Base-by-base conservation (phyloP, 2,113 vertebrate species). In the Diglossa brunneiventris region DNA sequence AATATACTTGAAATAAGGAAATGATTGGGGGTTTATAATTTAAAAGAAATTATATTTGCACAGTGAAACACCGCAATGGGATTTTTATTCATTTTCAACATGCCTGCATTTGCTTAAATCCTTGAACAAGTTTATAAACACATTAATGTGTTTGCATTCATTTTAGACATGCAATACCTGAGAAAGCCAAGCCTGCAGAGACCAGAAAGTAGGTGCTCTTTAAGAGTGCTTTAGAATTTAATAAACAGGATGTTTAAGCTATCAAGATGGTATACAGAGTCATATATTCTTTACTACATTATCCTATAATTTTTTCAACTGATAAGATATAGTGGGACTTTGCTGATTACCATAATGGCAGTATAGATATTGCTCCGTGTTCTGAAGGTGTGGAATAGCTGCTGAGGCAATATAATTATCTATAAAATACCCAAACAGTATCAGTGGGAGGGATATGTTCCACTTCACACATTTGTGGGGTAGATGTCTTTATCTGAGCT, bases 351-450 rank as follows among this genome's bases (percentile, higher is more conserved):
- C 31, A 27, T 87, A 84, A 64, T 76, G 44, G 58, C 50, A n/a
- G 11, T 61, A 49, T 75, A 72, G 59, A 58, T 91, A 63, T 23
- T 66, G 41, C 55, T 87, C 24, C 56, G 37, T 91, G 68, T 96
- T 87, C 72, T 42, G 49, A 87, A 90, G 70, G 58, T 61, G 47
- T 91, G 78, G 84, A 95, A 76, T 82, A 90, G 82, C 69, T 96
- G 82, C 94, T 85, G 85, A 94, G 88, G 87, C 70, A 93, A 90
- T 37, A 78, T 82, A 91, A 90, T 94, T 94, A 87, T 85, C 88
- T 75, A 83, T 95, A 80, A 95, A 90, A 87, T 76, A 72, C 28
- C 33, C 63, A 87, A 78, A 79, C 68, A 87, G 3, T 90, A 93
- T 93, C 78, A 85, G 78, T 91, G 62, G 92, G 87, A 87, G 70